These are phyloP conservation scores for Molossus alvarezi DNA, from an alignment of 2,797 vertebrate genomes.

Conservation along the genomic window DNA sequence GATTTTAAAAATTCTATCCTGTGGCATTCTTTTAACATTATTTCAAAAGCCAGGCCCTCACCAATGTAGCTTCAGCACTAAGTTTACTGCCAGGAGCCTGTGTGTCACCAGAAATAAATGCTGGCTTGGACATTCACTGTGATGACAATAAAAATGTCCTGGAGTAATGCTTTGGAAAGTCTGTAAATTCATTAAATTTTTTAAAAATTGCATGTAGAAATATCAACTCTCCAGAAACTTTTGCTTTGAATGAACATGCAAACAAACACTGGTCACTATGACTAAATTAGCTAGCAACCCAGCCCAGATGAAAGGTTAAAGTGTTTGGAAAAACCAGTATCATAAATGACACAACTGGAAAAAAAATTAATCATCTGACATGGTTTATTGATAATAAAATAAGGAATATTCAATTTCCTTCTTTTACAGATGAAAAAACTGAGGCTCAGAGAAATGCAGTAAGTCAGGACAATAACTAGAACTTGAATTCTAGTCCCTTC, in stretches of 20 bases:
- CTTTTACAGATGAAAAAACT: background rate
- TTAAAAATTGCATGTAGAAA: background rate
- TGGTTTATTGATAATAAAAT: background rate
- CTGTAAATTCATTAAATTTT: background rate
- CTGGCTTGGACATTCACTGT: background rate
- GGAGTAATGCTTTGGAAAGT: background rate
- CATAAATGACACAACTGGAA: slow-evolving; percentile 3
- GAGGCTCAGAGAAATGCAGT: slow-evolving; percentile 6
- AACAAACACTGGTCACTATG: background rate
- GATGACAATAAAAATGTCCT: slow-evolving; percentile 1
- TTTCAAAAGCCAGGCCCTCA: background rate
- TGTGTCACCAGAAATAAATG: background rate
- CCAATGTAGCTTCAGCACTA: background rate
- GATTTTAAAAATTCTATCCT: background rate
- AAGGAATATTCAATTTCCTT: background rate
- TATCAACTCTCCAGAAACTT: slow-evolving; percentile 3
- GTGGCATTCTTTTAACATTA: background rate
- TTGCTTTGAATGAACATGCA: background rate
- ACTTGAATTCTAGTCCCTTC: background rate
- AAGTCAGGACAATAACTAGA: background rate
- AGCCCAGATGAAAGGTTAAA: slow-evolving; percentile 17
- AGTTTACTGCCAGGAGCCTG: background rate
- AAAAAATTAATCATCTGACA: background rate
- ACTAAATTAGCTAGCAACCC: background rate
- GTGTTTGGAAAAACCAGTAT: background rate